These are phyloP conservation scores for Callocephalon fimbriatum DNA, from an alignment of 2,113 vertebrate genomes.

Conservation along the genomic window DNA sequence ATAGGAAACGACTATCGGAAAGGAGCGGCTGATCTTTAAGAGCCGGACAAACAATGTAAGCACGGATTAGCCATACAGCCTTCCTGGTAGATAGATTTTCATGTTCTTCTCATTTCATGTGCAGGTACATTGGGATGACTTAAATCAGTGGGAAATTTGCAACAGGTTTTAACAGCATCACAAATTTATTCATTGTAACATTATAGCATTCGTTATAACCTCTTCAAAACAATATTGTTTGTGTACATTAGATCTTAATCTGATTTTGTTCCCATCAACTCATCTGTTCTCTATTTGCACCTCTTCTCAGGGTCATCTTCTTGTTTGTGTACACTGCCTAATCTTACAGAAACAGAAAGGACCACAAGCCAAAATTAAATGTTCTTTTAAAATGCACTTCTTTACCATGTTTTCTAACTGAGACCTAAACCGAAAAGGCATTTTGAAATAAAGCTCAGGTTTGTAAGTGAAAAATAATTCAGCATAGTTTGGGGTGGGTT, in stretches of 20 bases:
- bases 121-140: rapidly evolving
- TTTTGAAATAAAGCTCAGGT: background rate
- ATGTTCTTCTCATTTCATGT: background rate
- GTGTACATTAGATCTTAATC: background rate
- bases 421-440: background rate
- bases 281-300: background rate
- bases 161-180: background rate
- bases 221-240: background rate
- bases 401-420: background rate
- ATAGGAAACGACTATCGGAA: background rate
- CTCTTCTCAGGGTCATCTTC: background rate
- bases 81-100: background rate
- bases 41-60: background rate
- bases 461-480: background rate
- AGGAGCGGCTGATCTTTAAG: background rate
- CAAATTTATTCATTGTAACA: background rate
- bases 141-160: background rate
- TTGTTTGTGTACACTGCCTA: background rate
- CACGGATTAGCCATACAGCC: rapidly evolving
- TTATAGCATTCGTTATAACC: background rate
- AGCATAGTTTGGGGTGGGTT: background rate
- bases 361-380: background rate
- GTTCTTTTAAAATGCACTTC: background rate
- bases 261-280: background rate
- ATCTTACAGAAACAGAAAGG: background rate